Evolutionary conservation across 2,113 vertebrate genomes (phyloP), one percentile per base, ranked within the genome.

Genomic region (Mugil cephalus): DNA sequence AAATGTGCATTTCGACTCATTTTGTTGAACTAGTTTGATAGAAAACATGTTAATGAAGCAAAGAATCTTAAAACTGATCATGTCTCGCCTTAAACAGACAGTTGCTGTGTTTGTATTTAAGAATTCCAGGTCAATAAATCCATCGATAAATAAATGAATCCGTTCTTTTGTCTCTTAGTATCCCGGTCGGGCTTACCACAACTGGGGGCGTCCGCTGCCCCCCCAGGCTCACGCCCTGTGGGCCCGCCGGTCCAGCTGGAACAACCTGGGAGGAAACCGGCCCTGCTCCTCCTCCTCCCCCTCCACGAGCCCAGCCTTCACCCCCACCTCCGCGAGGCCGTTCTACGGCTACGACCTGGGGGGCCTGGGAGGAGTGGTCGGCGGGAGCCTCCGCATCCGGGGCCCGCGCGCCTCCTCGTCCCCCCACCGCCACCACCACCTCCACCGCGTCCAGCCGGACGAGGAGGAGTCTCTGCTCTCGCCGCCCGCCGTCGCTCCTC

Each of bases 201-300:
- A 94, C 40, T 98, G 98, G 97, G 94, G 95, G 40, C 93, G 91
- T 72, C 89, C 93, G 0, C 67, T 86, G 24, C 38, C 79, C 7
- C 77, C 82, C 0, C 82, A 89, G 1, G 78, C 84, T 17, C 90
- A 92, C 55, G 92, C 94, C 14, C 81, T 95, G 69, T 98, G 96
- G 96, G 95, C 95, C 69, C 96, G 96, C 18, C 95, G 96, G 43
- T 97, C 96, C 78, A 99, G 98, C 90, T 98, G 98, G 97, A 98
- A 96, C 92, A 99, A 95, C 87, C 89, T 97, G 69, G 93, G 93
- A 8, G 78, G 86, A 15, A 79, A 79, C 36, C 84, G 55, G 0
- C 90, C 88, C 0, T 91, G 64, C 69, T 83, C 86, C 61, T 87
- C 90, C 13, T 90, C 89, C 2, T 91, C 91, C 19, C 90, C 86